phyloP scores from a whole-genome alignment of 2,113 vertebrate genomes.

The Hemichromis elongatus region DNA sequence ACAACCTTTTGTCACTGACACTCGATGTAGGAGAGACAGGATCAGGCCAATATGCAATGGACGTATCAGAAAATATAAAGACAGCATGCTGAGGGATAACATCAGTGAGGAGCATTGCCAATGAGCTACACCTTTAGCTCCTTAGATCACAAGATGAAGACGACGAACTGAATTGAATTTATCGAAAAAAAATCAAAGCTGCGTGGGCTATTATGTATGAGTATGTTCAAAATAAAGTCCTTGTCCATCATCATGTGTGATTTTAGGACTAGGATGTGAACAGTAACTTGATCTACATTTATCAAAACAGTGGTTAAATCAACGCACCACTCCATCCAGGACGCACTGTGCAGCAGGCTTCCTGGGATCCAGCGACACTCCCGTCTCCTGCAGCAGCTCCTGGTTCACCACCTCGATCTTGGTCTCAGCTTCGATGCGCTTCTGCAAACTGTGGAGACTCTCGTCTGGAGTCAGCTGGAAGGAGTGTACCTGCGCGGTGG shows the following conservation, averaged over 20 bases:
- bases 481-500: constrained; percentile 91
- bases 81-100: background rate
- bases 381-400: constrained; percentile 93
- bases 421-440: constrained; percentile 85
- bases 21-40: fast-evolving
- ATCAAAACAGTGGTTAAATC: background rate
- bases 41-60: background rate
- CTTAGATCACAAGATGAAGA: background rate
- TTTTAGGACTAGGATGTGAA: background rate
- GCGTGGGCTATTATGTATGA: background rate
- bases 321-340: constrained; percentile 86
- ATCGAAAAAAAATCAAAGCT: background rate
- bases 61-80: background rate
- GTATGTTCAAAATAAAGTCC: background rate
- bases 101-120: background rate
- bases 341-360: constrained; percentile 94
- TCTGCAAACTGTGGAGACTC: constrained; percentile 89
- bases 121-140: background rate
- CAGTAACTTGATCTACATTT: background rate
- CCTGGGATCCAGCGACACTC: constrained; percentile 91
- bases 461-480: constrained; percentile 87
- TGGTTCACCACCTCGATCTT: constrained; percentile 89
- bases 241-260: fast-evolving
- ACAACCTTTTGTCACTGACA: background rate
- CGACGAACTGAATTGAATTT: background rate